Evolutionary conservation across 2,888 invertebrate species (phyloP), one percentile per base, ranked within the genome.

Genomic region (Boloria selene): DNA sequence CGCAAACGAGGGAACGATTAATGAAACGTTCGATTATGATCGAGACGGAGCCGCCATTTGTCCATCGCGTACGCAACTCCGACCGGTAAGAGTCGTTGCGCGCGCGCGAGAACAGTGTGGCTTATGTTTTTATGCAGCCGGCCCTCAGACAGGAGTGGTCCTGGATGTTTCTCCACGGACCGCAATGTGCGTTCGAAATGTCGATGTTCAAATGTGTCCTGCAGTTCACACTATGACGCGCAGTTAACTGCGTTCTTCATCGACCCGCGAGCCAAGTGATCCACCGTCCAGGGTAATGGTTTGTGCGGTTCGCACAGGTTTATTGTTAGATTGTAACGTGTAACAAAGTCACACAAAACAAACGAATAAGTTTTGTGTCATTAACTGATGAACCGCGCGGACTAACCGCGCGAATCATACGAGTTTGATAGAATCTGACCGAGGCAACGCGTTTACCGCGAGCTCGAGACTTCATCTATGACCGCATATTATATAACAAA

Each of bases 151-250:
- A 88, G 86, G 83, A 84, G 87, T 90, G 86, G 87, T 87, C 88
- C 87, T 80, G 76, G 76, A 86, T 80, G 81, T 79, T 81, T 85
- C 76, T 84, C 85, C 88, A 82, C 80, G 83, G 85, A 88, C 89
- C 89, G 92, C 93, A 88, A 93, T 93, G 84, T 93, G 93, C 93
- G 93, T 93, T 93, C 93, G 86, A 93, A 93, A 88, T 87, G 89
- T 93, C 93, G 92, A 93, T 93, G 93, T 88, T 94, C 89, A 89
- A 74, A 76, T 90, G 92, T 91, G 89, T 90, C 85, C 87, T 90
- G 89, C 90, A 86, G 80, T 84, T 90, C 87, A 88, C 87, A 88
- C 77, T 83, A 79, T 82, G 80, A 79, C 84, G 79, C 87, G 85
- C 86, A 85, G 80, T 82, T 86, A 76, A 79, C 90, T 93, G 92